Conservation (phyloP, 2,888 invertebrate species). For the Lingula anatina region DNA sequence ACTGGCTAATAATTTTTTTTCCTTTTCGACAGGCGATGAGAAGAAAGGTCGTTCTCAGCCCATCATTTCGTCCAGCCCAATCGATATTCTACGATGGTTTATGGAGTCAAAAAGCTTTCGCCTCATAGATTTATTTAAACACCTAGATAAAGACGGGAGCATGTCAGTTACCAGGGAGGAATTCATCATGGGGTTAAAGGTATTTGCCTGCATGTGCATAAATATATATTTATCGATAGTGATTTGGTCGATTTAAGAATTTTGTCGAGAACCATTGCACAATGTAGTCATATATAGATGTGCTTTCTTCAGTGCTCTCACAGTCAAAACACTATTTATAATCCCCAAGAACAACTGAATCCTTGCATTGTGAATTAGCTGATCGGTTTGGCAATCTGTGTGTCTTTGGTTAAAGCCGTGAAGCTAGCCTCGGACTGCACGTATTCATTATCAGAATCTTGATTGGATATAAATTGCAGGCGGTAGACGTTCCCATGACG, state of each 20-base stretch:
- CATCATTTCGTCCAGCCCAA: conserved; percentile 27
- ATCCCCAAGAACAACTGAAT: no score
- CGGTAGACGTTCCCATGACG: conserved; percentile 23
- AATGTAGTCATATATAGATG: no score
- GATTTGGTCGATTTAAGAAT: no score
- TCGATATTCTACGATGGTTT: conserved; percentile 31
- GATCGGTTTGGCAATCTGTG: not conserved
- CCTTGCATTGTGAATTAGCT: not conserved
- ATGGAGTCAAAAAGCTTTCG: conserved; percentile 28
- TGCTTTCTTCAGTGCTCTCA: no score
- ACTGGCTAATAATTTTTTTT: no score
- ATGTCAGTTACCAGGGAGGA: conserved; percentile 29
- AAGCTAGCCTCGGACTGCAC: not conserved
- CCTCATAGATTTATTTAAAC: conserved; percentile 40
- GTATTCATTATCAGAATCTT: not conserved
- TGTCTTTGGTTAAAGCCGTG: not conserved
- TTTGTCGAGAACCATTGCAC: no score
- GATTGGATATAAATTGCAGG: conserved; percentile 14
- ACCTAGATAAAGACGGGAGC: conserved; percentile 42
- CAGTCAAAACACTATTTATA: no score
- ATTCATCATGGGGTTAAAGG: conserved; percentile 31
- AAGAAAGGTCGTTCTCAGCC: conserved; percentile 7
- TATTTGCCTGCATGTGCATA: no score
- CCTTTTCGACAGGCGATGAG: no score
- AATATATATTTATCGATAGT: no score